Evolutionary conservation across 2,888 invertebrate genomes (phyloP).

Genomic region (Punctoribates punctum): DNA sequence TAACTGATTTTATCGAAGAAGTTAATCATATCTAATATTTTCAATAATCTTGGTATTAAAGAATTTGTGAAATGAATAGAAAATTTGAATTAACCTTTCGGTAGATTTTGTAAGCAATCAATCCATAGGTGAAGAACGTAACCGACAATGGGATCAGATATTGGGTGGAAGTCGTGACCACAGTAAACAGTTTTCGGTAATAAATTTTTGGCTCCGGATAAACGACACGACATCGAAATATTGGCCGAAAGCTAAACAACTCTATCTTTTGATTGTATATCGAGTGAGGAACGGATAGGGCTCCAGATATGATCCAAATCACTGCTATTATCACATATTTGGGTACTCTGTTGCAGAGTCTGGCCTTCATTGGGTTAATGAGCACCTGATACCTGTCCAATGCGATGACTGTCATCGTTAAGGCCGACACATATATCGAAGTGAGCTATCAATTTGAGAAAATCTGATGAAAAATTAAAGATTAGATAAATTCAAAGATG

Average conservation of each 20-base stretch:
- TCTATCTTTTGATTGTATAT: constrained; percentile 14
- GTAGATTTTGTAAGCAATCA: not conserved
- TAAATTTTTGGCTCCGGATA: not conserved
- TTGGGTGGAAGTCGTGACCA: constrained; percentile 18
- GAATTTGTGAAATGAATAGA: too few species aligned
- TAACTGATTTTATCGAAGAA: too few species aligned
- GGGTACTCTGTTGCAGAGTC: not conserved
- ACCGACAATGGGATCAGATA: constrained; percentile 11
- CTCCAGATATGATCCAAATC: constrained; percentile 9
- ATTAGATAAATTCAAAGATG: too few species aligned
- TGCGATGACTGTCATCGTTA: constrained; percentile 34
- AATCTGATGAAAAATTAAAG: too few species aligned
- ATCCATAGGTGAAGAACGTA: not conserved
- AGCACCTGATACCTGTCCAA: constrained; percentile 39
- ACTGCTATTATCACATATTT: not conserved
- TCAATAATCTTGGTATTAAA: too few species aligned
- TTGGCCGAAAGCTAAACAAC: not conserved
- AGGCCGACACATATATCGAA: constrained; percentile 37
- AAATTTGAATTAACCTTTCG: not conserved
- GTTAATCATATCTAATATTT: too few species aligned
- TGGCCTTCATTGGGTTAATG: not conserved
- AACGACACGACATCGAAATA: constrained; percentile 25
- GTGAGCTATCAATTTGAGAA: too few species aligned
- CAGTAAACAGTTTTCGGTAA: constrained; percentile 13
- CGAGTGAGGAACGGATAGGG: constrained; percentile 17